Conservation (phyloP, 2,797 vertebrate genomes). For the Eremophila alpestris region DNA sequence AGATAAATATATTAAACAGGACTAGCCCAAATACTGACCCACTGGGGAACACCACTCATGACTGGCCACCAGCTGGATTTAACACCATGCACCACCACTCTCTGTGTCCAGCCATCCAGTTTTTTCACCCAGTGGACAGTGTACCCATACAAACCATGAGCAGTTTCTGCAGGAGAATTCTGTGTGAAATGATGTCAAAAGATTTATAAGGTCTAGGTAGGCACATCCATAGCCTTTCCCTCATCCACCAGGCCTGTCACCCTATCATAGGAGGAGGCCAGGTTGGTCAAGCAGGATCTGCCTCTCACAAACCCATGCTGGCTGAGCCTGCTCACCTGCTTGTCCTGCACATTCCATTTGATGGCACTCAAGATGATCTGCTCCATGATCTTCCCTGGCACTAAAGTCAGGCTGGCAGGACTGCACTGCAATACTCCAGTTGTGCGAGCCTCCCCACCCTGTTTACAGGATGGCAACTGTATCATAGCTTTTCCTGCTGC, state of each 20-base stretch:
- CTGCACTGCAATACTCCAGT: neutral
- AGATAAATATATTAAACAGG: neutral
- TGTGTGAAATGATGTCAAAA: neutral
- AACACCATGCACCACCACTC: neutral
- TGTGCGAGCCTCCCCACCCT: neutral
- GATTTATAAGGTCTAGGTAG: neutral
- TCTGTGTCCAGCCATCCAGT: neutral
- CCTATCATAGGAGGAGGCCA: neutral
- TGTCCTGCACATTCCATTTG: neutral
- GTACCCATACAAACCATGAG: neutral
- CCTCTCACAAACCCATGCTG: neutral
- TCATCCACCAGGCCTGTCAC: no score
- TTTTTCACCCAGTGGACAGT: neutral
- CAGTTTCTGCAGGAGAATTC: neutral
- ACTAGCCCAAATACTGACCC: neutral
- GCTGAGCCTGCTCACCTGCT: neutral
- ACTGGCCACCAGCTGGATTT: neutral
- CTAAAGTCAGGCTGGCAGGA: neutral
- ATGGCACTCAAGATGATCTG: neutral
- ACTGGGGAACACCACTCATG: neutral
- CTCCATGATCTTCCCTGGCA: neutral
- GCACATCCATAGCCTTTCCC: neutral
- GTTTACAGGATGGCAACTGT: neutral
- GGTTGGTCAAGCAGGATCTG: neutral
- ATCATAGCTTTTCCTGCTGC: neutral